These are phyloP conservation scores for Protophormia terraenovae DNA, from an alignment of 2,888 invertebrate species.

Conservation along the genomic window DNA sequence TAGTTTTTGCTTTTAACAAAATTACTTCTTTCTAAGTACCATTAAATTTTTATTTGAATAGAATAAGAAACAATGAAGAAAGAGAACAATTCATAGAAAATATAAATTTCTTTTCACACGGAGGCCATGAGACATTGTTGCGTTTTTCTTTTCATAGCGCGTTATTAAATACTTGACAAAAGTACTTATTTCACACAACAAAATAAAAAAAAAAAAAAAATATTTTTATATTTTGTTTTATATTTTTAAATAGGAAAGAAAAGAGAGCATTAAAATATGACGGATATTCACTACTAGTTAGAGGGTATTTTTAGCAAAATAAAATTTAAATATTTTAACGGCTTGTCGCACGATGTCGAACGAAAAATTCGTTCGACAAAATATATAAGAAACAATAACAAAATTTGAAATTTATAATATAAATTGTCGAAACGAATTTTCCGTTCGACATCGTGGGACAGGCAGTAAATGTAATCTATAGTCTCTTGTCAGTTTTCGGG, in stretches of 20 bases:
- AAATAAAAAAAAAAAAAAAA: background rate
- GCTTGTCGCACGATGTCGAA: no score
- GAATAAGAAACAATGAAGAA: background rate
- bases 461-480: no score
- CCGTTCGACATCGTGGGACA: no score
- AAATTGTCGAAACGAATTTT: no score
- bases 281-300: constrained; percentile 20
- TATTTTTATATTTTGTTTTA: background rate
- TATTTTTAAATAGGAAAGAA: background rate
- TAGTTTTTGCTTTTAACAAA: no score
- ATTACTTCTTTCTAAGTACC: no score
- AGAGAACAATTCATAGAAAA: constrained; percentile 21
- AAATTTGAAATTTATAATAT: no score
- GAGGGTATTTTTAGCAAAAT: background rate
- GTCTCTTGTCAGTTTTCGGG: no score
- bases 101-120: constrained; percentile 13
- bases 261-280: background rate
- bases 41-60: background rate
- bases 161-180: constrained; percentile 61
- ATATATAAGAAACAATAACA: no score
- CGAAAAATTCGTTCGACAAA: background rate
- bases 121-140: constrained; percentile 49
- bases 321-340: background rate
- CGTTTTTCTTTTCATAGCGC: constrained; percentile 31
- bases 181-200: constrained; percentile 34